These are phyloP conservation scores for Pilophorus perplexus DNA, from an alignment of 2,888 invertebrate genomes.

Conservation along the genomic window DNA sequence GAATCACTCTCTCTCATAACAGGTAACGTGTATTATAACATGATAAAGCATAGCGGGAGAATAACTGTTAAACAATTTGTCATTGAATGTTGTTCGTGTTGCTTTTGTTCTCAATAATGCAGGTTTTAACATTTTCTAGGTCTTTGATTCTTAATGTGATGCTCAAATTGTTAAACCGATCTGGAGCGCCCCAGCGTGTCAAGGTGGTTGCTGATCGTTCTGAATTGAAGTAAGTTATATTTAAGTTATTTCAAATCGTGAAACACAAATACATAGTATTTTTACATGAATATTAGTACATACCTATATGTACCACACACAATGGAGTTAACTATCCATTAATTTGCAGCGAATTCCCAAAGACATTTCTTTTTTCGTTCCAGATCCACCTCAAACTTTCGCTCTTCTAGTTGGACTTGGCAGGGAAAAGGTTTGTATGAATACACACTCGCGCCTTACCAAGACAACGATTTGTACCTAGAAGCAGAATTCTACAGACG, in stretches of 20 bases:
- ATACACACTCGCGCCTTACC: neutral
- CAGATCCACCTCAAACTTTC: neutral
- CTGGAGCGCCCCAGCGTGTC: slow-evolving; percentile 3
- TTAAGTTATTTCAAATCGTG: too few species aligned
- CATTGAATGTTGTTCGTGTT: too few species aligned
- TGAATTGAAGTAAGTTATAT: slow-evolving; percentile 12
- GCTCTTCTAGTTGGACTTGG: slow-evolving; percentile 21
- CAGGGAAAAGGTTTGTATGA: slow-evolving; percentile 20
- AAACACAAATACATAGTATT: too few species aligned
- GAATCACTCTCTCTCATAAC: neutral
- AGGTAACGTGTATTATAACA: neutral
- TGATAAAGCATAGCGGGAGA: too few species aligned
- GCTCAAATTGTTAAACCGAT: slow-evolving; percentile 22
- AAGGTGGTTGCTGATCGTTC: slow-evolving; percentile 15
- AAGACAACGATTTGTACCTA: slow-evolving; percentile 1
- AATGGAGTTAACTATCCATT: too few species aligned
- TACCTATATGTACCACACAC: too few species aligned
- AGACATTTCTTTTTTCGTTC: neutral
- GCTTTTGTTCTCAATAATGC: too few species aligned
- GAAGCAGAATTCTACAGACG: slow-evolving; percentile 25
- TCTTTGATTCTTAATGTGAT: slow-evolving; percentile 4
- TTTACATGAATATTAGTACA: too few species aligned
- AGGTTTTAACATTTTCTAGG: too few species aligned
- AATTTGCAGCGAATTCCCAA: too few species aligned
- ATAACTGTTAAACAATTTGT: too few species aligned